Percentiles rank a stretch among this genome's conserved stretches.
Evolutionary conservation across 1,140 invertebrate species (phyloP).

Genomic region (Hyles euphorbiae): DNA sequence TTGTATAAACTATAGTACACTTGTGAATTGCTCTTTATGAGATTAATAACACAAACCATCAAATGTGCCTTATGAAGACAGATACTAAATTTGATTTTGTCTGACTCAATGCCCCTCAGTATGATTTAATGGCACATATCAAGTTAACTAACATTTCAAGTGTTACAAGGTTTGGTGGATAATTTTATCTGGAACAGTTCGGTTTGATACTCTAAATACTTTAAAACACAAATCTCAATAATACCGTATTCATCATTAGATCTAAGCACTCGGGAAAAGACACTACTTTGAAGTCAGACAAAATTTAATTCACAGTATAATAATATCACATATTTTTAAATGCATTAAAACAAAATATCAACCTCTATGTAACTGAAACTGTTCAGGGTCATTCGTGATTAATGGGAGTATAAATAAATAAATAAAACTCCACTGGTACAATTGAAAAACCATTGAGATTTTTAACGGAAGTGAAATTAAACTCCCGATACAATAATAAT

Average conservation of each 20-base stretch:
- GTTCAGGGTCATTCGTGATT: conserved; percentile 13
- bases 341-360: conserved; percentile 65
- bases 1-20: conserved; percentile 71
- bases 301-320: conserved; percentile 70
- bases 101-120: conserved; percentile 58
- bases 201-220: conserved; percentile 1
- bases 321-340: conserved; percentile 75
- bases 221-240: conserved; percentile 33
- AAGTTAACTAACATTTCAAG: neutral
- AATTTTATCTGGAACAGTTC: too few relatives aligned
- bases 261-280: conserved; percentile 60
- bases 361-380: conserved; percentile 34
- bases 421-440: conserved; percentile 72
- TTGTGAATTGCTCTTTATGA: conserved; percentile 56
- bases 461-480: conserved; percentile 70
- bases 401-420: conserved; percentile 60
- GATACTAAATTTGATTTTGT: conserved; percentile 63
- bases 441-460: conserved; percentile 74
- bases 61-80: conserved; percentile 54
- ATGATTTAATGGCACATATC: conserved; percentile 53
- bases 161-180: neutral
- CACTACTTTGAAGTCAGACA: conserved; percentile 72
- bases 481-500: conserved; percentile 73
- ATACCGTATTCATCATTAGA: conserved; percentile 43
- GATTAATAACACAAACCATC: conserved; percentile 56